phyloP scores from a whole-genome alignment of 2,797 vertebrate genomes.

The Molothrus aeneus region DNA sequence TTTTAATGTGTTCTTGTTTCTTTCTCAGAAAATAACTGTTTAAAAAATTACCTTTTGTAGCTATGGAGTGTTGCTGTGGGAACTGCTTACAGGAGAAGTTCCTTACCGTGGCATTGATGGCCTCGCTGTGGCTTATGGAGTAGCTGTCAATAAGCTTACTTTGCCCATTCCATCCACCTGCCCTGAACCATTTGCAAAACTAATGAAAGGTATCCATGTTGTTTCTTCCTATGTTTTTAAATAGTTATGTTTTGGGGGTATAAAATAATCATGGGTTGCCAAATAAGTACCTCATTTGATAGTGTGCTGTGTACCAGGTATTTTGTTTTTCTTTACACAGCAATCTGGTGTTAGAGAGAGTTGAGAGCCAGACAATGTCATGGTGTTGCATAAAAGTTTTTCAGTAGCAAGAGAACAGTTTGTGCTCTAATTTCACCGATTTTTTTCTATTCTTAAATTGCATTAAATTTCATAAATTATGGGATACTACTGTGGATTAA shows the following conservation, averaged over 20 bases:
- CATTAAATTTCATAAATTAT: background rate
- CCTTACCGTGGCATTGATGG: slow-evolving; percentile 96
- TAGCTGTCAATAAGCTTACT: slow-evolving; percentile 94
- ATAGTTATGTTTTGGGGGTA: background rate
- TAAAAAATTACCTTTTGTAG: slow-evolving; percentile 74
- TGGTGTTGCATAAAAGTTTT: background rate
- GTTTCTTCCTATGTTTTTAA: slow-evolving; percentile 1
- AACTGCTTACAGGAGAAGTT: slow-evolving; percentile 93
- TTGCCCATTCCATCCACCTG: slow-evolving; percentile 95
- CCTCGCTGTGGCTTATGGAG: slow-evolving; percentile 92
- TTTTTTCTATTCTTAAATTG: background rate
- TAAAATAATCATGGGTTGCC: background rate
- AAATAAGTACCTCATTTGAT: background rate
- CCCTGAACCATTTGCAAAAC: slow-evolving; percentile 92
- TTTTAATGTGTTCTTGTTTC: background rate
- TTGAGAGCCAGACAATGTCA: background rate
- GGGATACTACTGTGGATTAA: background rate
- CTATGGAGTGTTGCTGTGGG: slow-evolving; percentile 95
- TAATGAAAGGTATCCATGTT: slow-evolving; percentile 89
- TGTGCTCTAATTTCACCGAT: background rate
- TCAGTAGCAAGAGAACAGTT: background rate
- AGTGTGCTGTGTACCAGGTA: background rate
- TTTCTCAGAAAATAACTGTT: slow-evolving; percentile 29
- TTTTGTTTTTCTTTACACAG: background rate
- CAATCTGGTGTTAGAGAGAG: background rate